Evolutionary conservation across 2,113 vertebrate genomes (phyloP), one percentile per base, ranked within the genome.

Genomic region (Gallinago jamesoni): DNA sequence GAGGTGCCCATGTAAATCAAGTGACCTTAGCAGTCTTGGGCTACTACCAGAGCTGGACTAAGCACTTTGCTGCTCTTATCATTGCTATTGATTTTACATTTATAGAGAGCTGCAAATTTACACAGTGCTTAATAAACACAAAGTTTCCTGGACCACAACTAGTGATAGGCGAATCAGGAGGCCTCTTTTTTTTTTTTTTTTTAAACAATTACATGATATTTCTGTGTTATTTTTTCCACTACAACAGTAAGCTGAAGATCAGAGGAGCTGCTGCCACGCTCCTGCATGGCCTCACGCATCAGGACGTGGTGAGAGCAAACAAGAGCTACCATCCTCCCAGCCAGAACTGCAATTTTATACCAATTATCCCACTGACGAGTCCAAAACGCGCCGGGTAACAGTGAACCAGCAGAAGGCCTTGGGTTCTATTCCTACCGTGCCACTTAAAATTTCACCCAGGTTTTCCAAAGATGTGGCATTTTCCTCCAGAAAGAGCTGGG

Each of bases 51-150:
- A 80, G 74, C 78, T 90, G 75, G 63, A 60, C 78, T 93, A 90
- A 85, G 78, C 74, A 83, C 91, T 96, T 91, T 85, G 96, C 84
- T 95, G 70, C 53, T 91, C 81, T 91, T 96, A 97, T 85, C 95
- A 93, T 23, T 80, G n/a, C 37, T 94, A 97, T 96, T 93, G 93
- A 97, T 95, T 96, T 96, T 80, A 90, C 94, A 95, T 96, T 96
- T 94, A 93, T 37, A 96, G 87, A 93, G 55, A 85, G 82, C 79
- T 88, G 84, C 50, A 95, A 91, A 96, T 96, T 93, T 96, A 93
- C 94, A 96, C 87, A 96, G 87, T 30, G 63, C 78, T 96, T 93
- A 89, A 95, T 90, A 94, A 97, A 96, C 84, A 91, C 59, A 31
- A 74, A 83, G 78, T 91, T 96, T 96, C 95, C 95, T 94, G 94